A percentile compares a stretch with the other conserved stretches of the same genome.
Evolutionary conservation across 2,797 vertebrate genomes (phyloP).

Genomic region (Podargus strigoides): DNA sequence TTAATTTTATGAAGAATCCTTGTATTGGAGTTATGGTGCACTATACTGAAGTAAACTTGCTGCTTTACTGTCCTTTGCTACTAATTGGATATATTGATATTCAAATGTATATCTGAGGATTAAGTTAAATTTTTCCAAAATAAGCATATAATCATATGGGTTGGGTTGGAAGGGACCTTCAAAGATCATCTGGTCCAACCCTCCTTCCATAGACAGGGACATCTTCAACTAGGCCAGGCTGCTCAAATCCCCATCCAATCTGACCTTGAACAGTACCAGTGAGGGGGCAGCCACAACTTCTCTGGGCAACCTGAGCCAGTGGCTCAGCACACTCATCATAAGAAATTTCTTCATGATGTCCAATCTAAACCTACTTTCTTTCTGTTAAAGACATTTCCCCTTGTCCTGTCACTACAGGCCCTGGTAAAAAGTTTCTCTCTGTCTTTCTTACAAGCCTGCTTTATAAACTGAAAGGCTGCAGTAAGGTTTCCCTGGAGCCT

Average conservation of each 20-base stretch:
- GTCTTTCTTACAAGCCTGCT: neutral
- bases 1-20: neutral
- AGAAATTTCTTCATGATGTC: neutral
- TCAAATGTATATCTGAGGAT: neutral
- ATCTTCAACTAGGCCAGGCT: neutral
- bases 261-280: neutral
- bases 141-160: neutral
- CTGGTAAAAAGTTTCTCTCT: neutral
- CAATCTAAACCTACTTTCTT: neutral
- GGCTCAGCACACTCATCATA: fast-evolving
- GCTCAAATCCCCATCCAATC: neutral
- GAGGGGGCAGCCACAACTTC: neutral
- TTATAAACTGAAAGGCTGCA: fast-evolving
- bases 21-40: neutral
- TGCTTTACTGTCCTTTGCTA: neutral
- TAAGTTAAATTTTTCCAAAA: neutral
- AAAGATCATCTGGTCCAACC: neutral
- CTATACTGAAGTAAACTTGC: neutral
- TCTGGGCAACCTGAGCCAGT: neutral
- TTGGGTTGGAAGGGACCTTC: neutral
- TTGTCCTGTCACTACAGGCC: neutral
- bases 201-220: fast-evolving
- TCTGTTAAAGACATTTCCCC: neutral
- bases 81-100: neutral
- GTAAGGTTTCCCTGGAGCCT: fast-evolving